Conservation (phyloP, 2,888 invertebrate genomes). For the Hemicrepidius hirtus region DNA sequence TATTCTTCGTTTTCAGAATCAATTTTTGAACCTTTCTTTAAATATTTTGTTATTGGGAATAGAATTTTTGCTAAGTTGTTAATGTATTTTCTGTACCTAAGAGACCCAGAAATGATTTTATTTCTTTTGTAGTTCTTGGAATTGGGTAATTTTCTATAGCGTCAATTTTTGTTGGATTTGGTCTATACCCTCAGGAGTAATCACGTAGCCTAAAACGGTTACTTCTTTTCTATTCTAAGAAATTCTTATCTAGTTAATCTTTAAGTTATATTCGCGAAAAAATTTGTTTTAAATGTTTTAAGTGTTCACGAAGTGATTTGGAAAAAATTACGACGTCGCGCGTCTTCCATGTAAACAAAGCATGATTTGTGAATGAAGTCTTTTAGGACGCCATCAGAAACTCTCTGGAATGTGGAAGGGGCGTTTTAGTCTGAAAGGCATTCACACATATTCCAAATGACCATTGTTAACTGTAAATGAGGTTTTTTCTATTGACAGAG, state of each 20-base stretch:
- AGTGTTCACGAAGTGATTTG: neutral
- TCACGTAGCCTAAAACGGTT: slow-evolving; percentile 49
- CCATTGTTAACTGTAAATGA: slow-evolving; percentile 60
- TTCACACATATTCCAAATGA: slow-evolving; percentile 63
- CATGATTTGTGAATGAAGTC: too few species aligned
- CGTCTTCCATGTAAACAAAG: slow-evolving; percentile 6
- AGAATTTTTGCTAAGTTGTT: slow-evolving; percentile 40
- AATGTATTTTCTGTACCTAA: slow-evolving; percentile 44
- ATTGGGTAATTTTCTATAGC: slow-evolving; percentile 38
- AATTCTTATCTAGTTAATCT: neutral
- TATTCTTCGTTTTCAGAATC: too few species aligned
- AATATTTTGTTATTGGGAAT: slow-evolving; percentile 40
- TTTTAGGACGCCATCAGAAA: slow-evolving; percentile 25
- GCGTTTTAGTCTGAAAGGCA: slow-evolving; percentile 61
- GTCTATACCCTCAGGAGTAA: slow-evolving; percentile 55
- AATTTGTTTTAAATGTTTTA: neutral
- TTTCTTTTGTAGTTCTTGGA: slow-evolving; percentile 44
- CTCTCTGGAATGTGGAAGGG: neutral
- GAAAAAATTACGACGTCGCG: slow-evolving; percentile 1
- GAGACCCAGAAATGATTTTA: slow-evolving; percentile 43
- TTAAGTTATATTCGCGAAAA: slow-evolving; percentile 18
- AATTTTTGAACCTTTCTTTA: slow-evolving; percentile 11
- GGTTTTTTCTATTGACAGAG: slow-evolving; percentile 60
- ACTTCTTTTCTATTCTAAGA: slow-evolving; percentile 38
- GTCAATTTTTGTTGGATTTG: slow-evolving; percentile 36